Base-by-base conservation (phyloP, 1,140 invertebrate species). In the Drosophila pectinifera region DNA sequence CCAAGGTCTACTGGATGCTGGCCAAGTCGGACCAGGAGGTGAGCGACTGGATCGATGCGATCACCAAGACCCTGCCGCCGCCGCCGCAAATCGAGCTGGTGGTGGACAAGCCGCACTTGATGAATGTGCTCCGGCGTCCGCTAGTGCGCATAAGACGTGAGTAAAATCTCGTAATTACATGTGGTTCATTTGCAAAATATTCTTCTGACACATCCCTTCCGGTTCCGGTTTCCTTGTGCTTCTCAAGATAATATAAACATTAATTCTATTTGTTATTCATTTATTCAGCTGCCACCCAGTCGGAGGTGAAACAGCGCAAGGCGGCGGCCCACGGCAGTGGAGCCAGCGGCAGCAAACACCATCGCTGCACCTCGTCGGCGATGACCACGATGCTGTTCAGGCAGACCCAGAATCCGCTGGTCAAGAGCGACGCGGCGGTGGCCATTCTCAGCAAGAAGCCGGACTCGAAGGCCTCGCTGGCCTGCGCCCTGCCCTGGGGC, bases 31-130 rank as follows among this genome's bases (percentile, higher is more conserved):
- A 95, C 76, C 92, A 94, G 31, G 95, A 95, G 92, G 94, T 95
- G 80, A 95, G 95, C 92, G 95, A 95, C 64, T 95, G 95, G 95
- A 94, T 95, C 93, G 93, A 94, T 68, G 95, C 95, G n/a, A 95
- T 95, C 68, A 94, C 94, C 64, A 95, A 95, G 93, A 95, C 95
- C 92, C 91, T 94, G 64, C 94, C 94, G 16, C 93, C 94, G 14
- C 94, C 94, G 1, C 94, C 94, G 0, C 94, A 94, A 88, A 94
- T 94, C 79, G 94, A 94, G 86, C 90, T 94, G 58, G 93, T 94
- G 58, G 94, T 94, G 92, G 94, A 94, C n/a, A 94, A 94, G 91
- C 94, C 94, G 8, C 94, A 94, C 68, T 92, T 94, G 20, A 94
- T 94, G 76, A 94, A 94, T 43, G 94, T 94, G 39, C 93, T 94